Percentiles rank a stretch among this genome's conserved stretches.
phyloP scores from a whole-genome alignment of 2,113 vertebrate genomes.

The Dunckerocampus dactyliophorus region DNA sequence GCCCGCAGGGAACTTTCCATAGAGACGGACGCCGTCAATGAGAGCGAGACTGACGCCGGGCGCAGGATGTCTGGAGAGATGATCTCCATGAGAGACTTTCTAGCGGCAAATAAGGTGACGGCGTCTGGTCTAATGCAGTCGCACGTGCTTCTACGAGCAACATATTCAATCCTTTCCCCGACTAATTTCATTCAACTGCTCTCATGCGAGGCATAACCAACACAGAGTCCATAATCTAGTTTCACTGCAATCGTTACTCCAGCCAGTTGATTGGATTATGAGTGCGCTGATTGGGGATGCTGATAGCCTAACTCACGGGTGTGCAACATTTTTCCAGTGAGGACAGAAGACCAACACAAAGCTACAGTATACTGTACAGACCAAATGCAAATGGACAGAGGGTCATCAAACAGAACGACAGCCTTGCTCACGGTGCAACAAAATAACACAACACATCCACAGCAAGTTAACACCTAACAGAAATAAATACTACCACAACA shows the following conservation, averaged over 20 bases:
- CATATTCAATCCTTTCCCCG: background rate
- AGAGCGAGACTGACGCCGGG: conserved; percentile 82
- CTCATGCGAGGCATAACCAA: background rate
- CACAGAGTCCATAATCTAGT: background rate
- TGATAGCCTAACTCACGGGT: too few species aligned
- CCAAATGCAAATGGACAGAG: too few species aligned
- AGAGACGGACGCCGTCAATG: conserved; percentile 82
- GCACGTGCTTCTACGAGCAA: background rate
- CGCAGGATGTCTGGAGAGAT: conserved; percentile 90
- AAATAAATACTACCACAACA: too few species aligned
- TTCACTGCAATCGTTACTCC: background rate
- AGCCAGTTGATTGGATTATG: too few species aligned
- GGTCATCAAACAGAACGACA: too few species aligned
- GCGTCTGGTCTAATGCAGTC: background rate
- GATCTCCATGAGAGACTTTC: conserved; percentile 94
- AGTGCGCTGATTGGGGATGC: too few species aligned
- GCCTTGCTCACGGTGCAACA: too few species aligned
- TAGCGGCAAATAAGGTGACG: conserved; percentile 85
- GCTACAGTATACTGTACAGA: too few species aligned
- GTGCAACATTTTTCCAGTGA: too few species aligned
- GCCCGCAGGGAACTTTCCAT: conserved; percentile 80
- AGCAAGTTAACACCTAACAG: too few species aligned
- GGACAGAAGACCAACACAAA: too few species aligned
- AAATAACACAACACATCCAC: too few species aligned
- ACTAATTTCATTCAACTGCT: conserved; percentile 10